A percentile compares a stretch with the other conserved stretches of the same genome.
Conservation (phyloP, 2,797 vertebrate species). For the Tamandua tetradactyla region DNA sequence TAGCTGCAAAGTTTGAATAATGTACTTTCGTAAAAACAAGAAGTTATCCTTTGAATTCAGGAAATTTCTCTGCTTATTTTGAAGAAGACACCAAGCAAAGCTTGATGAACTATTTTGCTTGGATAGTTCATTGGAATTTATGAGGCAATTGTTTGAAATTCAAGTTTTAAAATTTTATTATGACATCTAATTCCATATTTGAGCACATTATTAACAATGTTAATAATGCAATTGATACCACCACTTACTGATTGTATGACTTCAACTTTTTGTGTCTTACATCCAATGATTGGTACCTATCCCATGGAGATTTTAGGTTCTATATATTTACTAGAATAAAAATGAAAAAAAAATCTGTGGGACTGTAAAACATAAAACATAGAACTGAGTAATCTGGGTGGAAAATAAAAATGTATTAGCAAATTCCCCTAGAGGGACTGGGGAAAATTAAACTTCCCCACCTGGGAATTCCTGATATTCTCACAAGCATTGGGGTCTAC, state of each 20-base stretch:
- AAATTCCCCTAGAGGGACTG: no score
- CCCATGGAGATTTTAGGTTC: not conserved
- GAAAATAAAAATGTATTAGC: no score
- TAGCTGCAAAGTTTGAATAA: not conserved
- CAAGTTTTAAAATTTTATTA: conserved; percentile 12
- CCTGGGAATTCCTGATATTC: no score
- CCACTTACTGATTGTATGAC: not conserved
- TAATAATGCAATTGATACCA: not conserved
- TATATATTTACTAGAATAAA: no score
- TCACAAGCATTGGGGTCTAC: no score
- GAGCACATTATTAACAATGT: not conserved
- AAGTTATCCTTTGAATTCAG: not conserved
- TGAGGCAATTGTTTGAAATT: conserved; percentile 21
- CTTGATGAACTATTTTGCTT: not conserved
- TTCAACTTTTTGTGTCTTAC: not conserved
- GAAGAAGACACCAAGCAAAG: not conserved
- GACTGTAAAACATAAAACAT: no score
- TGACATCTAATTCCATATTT: not conserved
- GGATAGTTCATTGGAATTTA: not conserved
- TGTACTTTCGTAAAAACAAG: not conserved
- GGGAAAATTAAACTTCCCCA: no score
- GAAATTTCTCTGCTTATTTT: conserved; percentile 20
- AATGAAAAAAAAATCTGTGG: no score
- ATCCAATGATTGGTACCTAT: not conserved
- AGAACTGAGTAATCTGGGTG: no score